Evolutionary conservation across 2,797 vertebrate genomes (phyloP), one percentile per base, ranked within the genome.

Genomic region (Diplodus puntazzo): DNA sequence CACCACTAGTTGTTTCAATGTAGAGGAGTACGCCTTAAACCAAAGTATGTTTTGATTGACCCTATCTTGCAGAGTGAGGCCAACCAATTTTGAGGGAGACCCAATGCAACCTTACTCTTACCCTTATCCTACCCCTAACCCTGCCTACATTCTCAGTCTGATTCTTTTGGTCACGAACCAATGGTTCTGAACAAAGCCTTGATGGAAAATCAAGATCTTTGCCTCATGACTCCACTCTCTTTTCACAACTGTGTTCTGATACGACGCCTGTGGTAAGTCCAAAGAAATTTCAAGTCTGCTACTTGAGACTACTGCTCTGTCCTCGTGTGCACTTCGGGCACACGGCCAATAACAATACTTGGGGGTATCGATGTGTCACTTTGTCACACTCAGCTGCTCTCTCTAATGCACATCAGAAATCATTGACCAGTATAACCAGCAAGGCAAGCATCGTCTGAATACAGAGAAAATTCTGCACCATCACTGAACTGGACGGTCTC

Each of bases 111-210:
- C 34, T 39, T 39, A 39, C 39, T 8, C 39, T 39, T 11, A 39
- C 34, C 34, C 34, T 34, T 8, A 39, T 10, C 6, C 30, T 34
- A 34, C 3, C 30, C 39, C 9, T 39, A 39, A 39, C 39, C 39
- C 39, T 14, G 9, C 17, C n/a, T 64, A 39, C 7, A 55, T 49
- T 62, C 1, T 9, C 39, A 39, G 10, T 34, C 16, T 52, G 12
- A 53, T 60, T 81, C 0, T 42, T 58, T 64, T 71, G 39, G 39
- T 67, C 6, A 67, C n/a, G 55, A 69, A 79, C 27, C 11, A 39
- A 39, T 39, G 39, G 34, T 52, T 49, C 17, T 21, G 46, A 42
- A 50, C 13, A 23, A 21, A 54, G 57, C 50, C 45, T 55, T 8
- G 50, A 59, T 17, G n/a, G 46, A 42, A 54, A 42, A 68, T 43